Conservation (phyloP, 1,140 invertebrate genomes). For the Thaumatotibia leucotreta region DNA sequence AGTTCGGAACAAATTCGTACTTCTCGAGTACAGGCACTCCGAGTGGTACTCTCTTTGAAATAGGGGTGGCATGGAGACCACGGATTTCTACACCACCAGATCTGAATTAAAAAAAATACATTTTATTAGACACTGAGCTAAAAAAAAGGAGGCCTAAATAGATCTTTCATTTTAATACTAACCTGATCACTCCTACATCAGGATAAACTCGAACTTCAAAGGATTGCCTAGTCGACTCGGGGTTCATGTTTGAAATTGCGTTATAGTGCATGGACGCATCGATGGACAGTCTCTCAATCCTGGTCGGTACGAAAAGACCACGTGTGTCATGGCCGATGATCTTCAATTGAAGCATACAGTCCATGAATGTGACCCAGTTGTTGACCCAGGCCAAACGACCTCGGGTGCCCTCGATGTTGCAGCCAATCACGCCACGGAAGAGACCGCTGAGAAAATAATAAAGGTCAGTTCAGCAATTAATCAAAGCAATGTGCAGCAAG, state of each 20-base stretch:
- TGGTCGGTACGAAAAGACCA: slow-evolving; percentile 89
- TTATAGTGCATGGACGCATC: slow-evolving; percentile 83
- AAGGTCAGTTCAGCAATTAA: too few relatives aligned
- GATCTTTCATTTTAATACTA: slow-evolving; percentile 1
- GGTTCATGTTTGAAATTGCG: slow-evolving; percentile 73
- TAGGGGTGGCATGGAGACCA: slow-evolving; percentile 88
- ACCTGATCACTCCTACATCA: slow-evolving; percentile 68
- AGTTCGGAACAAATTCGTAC: slow-evolving; percentile 87
- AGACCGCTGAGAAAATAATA: slow-evolving; percentile 67
- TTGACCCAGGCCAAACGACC: slow-evolving; percentile 77
- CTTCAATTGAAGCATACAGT: slow-evolving; percentile 93
- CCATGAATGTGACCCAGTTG: slow-evolving; percentile 96
- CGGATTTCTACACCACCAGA: slow-evolving; percentile 90
- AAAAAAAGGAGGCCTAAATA: too few relatives aligned
- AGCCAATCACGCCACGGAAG: slow-evolving; percentile 81
- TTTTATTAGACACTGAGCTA: not conserved
- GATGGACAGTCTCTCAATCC: slow-evolving; percentile 87
- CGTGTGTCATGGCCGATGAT: slow-evolving; percentile 86
- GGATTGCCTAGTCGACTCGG: slow-evolving; percentile 62
- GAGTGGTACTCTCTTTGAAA: slow-evolving; percentile 81
- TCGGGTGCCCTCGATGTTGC: slow-evolving; percentile 68
- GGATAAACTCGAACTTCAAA: slow-evolving; percentile 67
- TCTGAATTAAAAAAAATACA: slow-evolving; percentile 45
- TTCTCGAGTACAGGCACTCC: slow-evolving; percentile 84
- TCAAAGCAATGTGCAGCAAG: too few relatives aligned